Evolutionary conservation across 2,797 vertebrate genomes (phyloP), one percentile per base, ranked within the genome.

Genomic region (Amazona finschi): DNA sequence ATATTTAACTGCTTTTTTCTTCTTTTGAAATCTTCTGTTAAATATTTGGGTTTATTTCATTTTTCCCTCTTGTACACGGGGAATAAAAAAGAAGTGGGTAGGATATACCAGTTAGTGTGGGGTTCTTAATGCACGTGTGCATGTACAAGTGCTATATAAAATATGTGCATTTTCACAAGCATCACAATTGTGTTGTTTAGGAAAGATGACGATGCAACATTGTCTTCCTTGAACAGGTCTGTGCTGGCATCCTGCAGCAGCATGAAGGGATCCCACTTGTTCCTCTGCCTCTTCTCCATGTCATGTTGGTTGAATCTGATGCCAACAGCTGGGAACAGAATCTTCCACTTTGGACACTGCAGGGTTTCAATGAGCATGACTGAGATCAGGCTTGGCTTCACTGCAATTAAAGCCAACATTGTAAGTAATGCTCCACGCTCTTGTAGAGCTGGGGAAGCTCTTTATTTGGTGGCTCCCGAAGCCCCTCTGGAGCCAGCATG

Each of bases 321-420:
- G 10, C 76, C 16, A 0, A 10, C 73, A 53, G 28, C 39, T 0
- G 79, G 77, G 30, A 87, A 80, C 46, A 96, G 31, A 87, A 95
- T 92, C 83, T 74, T 96, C 77, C 91, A 27, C 47, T 80, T 95
- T 0, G 95, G 96, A 33, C 15, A 22, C 50, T 98, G 98, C 93
- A 76, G 79, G 20, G 33, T 97, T 67, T 93, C 96, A 27, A 11
- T 82, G 84, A 97, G 97, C 11, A 5, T 77, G 70, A 5, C 33
- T 2, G 93, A 84, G 39, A 60, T 97, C 4, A 95, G 95, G 78
- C 71, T 96, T 76, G 96, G 94, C 28, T 98, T 98, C 92, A 67
- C 49, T 0, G 95, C 89, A 5, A 98, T 98, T 49, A 98, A 97
- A 96, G 74, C 31, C 55, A 55, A 85, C 7, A 89, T 98, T 0